phyloP scores from a whole-genome alignment of 2,888 invertebrate species.

The Barypeithes pellucidus region DNA sequence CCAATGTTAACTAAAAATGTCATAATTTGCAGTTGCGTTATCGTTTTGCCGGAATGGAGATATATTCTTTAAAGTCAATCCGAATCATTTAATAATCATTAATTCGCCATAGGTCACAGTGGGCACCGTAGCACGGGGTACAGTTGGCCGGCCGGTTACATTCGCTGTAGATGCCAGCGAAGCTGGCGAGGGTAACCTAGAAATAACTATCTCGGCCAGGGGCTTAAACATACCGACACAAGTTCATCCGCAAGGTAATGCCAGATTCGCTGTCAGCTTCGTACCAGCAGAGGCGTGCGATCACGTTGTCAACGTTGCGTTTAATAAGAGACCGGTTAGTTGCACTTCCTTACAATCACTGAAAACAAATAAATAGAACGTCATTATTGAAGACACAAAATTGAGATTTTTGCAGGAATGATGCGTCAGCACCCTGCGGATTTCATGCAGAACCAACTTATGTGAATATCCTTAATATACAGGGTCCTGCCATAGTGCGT shows the following conservation, averaged over 20 bases:
- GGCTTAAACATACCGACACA: slow-evolving; percentile 96
- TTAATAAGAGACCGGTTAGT: slow-evolving; percentile 87
- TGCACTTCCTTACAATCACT: background rate
- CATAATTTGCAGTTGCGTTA: too few species aligned
- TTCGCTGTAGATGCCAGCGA: slow-evolving; percentile 96
- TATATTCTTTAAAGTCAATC: background rate
- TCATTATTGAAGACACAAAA: too few species aligned
- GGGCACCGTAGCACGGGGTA: slow-evolving; percentile 84
- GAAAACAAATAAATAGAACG: too few species aligned
- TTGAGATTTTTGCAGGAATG: too few species aligned
- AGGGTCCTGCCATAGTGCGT: too few species aligned
- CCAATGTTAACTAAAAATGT: too few species aligned
- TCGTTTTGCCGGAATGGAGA: too few species aligned
- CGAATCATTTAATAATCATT: background rate
- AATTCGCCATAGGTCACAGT: slow-evolving; percentile 71
- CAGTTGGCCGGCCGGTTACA: slow-evolving; percentile 93
- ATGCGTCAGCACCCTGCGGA: too few species aligned
- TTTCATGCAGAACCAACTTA: too few species aligned
- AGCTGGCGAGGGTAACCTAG: slow-evolving; percentile 97
- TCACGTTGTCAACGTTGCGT: slow-evolving; percentile 97
- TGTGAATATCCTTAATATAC: too few species aligned
- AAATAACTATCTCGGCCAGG: slow-evolving; percentile 95
- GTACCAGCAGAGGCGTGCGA: slow-evolving; percentile 95
- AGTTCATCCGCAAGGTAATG: slow-evolving; percentile 91
- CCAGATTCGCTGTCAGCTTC: slow-evolving; percentile 95